Evolutionary conservation across 2,113 vertebrate species (phyloP), one percentile per base, ranked within the genome.

Genomic region (Zapus hudsonius): DNA sequence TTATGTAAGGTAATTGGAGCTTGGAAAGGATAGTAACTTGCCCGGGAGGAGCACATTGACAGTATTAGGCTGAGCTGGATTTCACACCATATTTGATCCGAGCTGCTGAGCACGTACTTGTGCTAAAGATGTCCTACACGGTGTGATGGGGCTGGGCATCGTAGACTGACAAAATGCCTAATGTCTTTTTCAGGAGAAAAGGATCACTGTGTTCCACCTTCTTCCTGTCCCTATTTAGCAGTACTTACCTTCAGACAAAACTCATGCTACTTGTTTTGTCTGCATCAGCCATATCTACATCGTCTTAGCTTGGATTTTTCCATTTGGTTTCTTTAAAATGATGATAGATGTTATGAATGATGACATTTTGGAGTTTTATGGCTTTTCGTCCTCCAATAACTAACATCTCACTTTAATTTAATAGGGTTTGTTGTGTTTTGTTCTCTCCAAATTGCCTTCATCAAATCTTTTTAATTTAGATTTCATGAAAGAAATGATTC

Each of bases 391-490:
- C 8, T 5, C 23, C 22, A 59, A 55, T 38, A 89, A 84, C 47
- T 63, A 69, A 88, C 33, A 4, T 63, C 63, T 90, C 66, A 84
- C n/a, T 95, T 72, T 84, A 92, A 70, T 89, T 93, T 94, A 95
- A 52, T 19, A 89, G 64, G 15, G 31, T 86, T 93, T 92, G 63
- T 92, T 94, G 40, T 90, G 76, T 79, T 95, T 90, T 90, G 42
- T 83, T 89, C 78, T 69, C 84, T 88, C 10, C 11, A 94, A 97
- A 96, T 89, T 92, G n/a, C 61, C 64, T 47, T 89, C 76, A 86
- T 94, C 61, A 93, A 91, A 94, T 85, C 38, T 94, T 96, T 93
- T 85, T 66, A 79, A 89, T 92, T 96, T 95, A 91, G 80, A 84
- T 94, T 92, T 92, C 31, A 66, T 90, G 74, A 91, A 92, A 95